Percentiles rank a stretch among this genome's conserved stretches.
phyloP scores from a whole-genome alignment of 2,113 vertebrate species.

The Hippocampus abdominalis region DNA sequence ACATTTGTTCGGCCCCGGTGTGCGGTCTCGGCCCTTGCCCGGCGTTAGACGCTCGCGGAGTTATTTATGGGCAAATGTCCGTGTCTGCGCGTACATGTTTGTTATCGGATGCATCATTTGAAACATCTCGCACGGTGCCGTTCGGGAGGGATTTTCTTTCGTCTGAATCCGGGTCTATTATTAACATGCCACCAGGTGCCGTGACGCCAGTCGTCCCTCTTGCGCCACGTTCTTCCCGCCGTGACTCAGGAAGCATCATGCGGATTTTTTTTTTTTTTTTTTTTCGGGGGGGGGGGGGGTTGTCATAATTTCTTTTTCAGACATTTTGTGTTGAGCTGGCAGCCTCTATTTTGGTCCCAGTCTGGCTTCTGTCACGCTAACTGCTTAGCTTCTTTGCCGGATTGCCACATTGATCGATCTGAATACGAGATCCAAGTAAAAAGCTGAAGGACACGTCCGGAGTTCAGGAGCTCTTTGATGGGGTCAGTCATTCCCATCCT shows the following conservation, averaged over 20 bases:
- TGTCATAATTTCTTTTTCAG: neutral
- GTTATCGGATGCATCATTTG: neutral
- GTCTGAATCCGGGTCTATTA: neutral
- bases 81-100: neutral
- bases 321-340: neutral
- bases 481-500: neutral
- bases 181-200: neutral
- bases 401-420: neutral
- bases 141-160: neutral
- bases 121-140: neutral
- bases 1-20: constrained; percentile 59
- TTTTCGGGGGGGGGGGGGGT: too few relatives aligned
- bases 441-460: neutral
- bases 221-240: neutral
- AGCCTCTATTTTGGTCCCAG: neutral
- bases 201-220: neutral
- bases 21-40: constrained; percentile 36
- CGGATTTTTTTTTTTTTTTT: neutral
- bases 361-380: neutral
- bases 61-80: neutral
- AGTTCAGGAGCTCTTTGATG: neutral
- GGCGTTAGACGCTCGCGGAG: neutral
- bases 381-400: neutral
- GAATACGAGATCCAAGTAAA: neutral
- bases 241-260: constrained; percentile 2